Conservation (phyloP, 1,140 invertebrate genomes). For the Drosophila insularis region DNA sequence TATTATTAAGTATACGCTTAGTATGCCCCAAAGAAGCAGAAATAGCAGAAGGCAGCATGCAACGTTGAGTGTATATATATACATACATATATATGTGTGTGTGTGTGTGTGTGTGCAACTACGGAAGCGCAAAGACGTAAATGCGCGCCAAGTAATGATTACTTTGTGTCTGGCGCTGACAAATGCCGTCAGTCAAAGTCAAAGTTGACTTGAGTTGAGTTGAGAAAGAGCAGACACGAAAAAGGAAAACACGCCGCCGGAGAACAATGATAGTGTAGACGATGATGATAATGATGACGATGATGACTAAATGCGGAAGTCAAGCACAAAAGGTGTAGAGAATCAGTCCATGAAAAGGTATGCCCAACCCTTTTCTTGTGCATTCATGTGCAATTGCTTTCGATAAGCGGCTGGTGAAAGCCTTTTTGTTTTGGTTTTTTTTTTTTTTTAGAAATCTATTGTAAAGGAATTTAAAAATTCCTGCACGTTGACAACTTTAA, state of each 20-base stretch:
- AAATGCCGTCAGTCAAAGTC: conserved; percentile 80
- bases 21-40: conserved; percentile 28
- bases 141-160: conserved; percentile 71
- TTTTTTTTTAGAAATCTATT: neutral
- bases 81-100: too few relatives aligned
- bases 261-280: neutral
- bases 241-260: neutral
- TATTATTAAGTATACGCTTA: conserved; percentile 81
- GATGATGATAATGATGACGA: conserved; percentile 14
- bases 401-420: conserved; percentile 32
- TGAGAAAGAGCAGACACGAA: conserved; percentile 1
- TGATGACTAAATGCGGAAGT: conserved; percentile 60
- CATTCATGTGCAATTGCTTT: conserved; percentile 54
- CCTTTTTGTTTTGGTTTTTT: neutral
- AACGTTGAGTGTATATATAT: conserved; percentile 2
- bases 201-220: conserved; percentile 41
- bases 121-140: conserved; percentile 35
- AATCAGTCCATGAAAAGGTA: conserved; percentile 40
- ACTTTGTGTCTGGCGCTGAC: conserved; percentile 78
- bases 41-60: conserved; percentile 20
- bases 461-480: neutral
- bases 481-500: conserved; percentile 4
- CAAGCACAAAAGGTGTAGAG: conserved; percentile 56
- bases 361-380: conserved; percentile 33
- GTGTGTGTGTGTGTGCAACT: neutral